Evolutionary conservation across 2,888 invertebrate species (phyloP), one percentile per base, ranked within the genome.

Genomic region (Drosophila tanythrix): DNA sequence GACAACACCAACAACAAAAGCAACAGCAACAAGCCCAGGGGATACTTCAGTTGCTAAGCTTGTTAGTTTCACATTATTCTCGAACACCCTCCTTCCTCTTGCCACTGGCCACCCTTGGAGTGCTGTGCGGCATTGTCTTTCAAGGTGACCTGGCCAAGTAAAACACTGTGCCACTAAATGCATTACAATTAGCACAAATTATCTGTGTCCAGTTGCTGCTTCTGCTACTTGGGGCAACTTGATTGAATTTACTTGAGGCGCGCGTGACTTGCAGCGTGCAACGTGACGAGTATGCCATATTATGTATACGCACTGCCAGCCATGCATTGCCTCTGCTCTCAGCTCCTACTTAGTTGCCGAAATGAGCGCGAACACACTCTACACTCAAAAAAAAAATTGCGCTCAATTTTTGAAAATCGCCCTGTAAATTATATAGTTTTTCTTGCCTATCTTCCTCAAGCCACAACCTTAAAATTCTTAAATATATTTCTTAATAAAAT

Each of bases 181-280:
- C 90, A 85, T 85, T 83, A 86, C 89, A 85, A 85, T 85, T 90
- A 85, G 76, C 83, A 70, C 74, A 80, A 85, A 85, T 90, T 82
- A 90, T 74, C 67, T 68, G 76, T 74, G 88, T 79, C 90, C 84
- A 74, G 72, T 70, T 76, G 8, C 10, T 53, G 53, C 25, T 55
- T 71, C 63, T 74, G 66, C 67, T 59, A 72, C 64, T 67, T 48
- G 63, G 67, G 46, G 66, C 70, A 72, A 80, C 83, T 88, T 85
- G 90, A 85, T 90, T 85, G 81, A 85, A 85, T 85, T 85, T 85
- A 88, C 69, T 90, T 70, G 63, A 63, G 36, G 27, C 40, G 67
- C 74, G 86, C 85, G 85, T 90, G 90, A 90, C 90, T 81, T 48
- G 61, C 68, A 68, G 56, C 70, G 77, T 70, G 70, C 76, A 66